phyloP scores from a whole-genome alignment of 2,888 invertebrate genomes.

The Drosophila peninsularis region DNA sequence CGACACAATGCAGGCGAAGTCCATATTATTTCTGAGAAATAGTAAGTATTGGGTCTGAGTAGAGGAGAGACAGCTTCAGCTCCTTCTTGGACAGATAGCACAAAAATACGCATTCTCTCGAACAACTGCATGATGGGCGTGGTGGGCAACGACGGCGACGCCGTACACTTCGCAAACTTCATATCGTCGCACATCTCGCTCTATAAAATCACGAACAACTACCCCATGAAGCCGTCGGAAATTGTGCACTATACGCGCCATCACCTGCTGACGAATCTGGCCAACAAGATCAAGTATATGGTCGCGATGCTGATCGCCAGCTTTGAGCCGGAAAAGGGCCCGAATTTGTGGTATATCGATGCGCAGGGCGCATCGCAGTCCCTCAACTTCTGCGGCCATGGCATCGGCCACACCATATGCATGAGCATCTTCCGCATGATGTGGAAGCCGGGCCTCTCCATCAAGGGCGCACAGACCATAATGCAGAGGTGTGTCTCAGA shows the following conservation, averaged over 20 bases:
- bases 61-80: not conserved
- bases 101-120: slow-evolving; percentile 94
- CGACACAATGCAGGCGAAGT: slow-evolving; percentile 91
- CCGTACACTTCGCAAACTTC: slow-evolving; percentile 97
- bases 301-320: slow-evolving; percentile 58
- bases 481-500: slow-evolving; percentile 93
- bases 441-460: slow-evolving; percentile 90
- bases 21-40: slow-evolving; percentile 93
- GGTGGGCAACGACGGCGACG: slow-evolving; percentile 95
- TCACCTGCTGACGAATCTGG: slow-evolving; percentile 94
- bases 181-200: slow-evolving; percentile 97
- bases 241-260: slow-evolving; percentile 95
- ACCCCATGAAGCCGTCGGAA: slow-evolving; percentile 94
- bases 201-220: slow-evolving; percentile 98
- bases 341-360: slow-evolving; percentile 94
- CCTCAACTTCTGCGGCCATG: slow-evolving; percentile 94
- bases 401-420: slow-evolving; percentile 95
- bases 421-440: slow-evolving; percentile 95
- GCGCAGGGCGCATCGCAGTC: slow-evolving; percentile 94
- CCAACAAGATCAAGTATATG: slow-evolving; percentile 87
- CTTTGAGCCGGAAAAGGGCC: slow-evolving; percentile 93
- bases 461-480: slow-evolving; percentile 91
- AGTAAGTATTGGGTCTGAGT: slow-evolving; percentile 20
- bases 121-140: slow-evolving; percentile 94
- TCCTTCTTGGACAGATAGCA: slow-evolving; percentile 88